Conservation (phyloP, 2,113 vertebrate species). For the Formicarius rufipectus region DNA sequence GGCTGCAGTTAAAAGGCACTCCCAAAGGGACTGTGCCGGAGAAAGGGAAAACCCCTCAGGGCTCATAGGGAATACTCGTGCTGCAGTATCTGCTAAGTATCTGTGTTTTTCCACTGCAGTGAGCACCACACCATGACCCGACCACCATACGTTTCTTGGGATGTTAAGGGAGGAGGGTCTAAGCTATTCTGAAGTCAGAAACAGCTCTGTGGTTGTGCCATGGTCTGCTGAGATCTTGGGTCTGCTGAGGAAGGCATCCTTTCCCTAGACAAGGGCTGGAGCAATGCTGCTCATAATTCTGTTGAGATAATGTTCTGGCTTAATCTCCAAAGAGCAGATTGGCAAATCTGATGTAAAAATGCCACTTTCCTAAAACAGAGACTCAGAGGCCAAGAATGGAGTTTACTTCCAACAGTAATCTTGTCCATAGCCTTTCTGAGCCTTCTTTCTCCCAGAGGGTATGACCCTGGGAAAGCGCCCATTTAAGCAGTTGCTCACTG, state of each 20-base stretch:
- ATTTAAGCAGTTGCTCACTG: background rate
- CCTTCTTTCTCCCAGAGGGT: fast-evolving
- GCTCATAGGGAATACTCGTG: background rate
- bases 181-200: background rate
- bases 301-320: background rate
- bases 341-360: background rate
- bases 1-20: background rate
- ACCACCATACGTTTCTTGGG: background rate
- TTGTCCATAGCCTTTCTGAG: background rate
- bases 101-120: slow-evolving; percentile 23
- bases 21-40: background rate
- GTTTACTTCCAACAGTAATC: background rate
- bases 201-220: background rate
- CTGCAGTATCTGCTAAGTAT: background rate
- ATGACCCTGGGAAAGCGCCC: background rate
- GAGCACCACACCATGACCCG: background rate
- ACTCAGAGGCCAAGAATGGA: background rate
- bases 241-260: background rate
- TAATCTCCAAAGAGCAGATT: background rate
- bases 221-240: background rate
- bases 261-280: background rate
- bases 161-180: background rate
- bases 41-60: background rate
- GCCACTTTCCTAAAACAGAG: background rate
- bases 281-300: background rate